Percentiles rank a stretch among this genome's conserved stretches.
These are phyloP conservation scores for Riptortus pedestris DNA, from an alignment of 1,140 invertebrate species.

Conservation along the genomic window DNA sequence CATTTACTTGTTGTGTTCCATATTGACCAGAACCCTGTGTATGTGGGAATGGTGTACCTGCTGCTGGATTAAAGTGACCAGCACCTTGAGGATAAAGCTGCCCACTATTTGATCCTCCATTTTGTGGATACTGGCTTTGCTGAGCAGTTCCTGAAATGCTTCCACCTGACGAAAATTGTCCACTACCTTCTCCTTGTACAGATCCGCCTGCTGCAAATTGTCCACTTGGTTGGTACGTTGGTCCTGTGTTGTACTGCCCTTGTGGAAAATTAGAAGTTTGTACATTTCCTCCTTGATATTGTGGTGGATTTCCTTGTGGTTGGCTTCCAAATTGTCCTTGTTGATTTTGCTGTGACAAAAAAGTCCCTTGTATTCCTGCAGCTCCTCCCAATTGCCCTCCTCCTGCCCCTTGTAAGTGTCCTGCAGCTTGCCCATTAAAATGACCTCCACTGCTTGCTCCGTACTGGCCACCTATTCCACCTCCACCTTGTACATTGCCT, in stretches of 20 bases:
- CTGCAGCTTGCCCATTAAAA: slow-evolving; percentile 1
- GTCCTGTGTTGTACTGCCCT: background rate
- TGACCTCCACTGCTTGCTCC: background rate
- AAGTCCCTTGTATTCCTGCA: background rate
- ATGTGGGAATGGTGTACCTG: no score
- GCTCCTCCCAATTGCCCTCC: slow-evolving; percentile 11
- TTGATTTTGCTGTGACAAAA: background rate
- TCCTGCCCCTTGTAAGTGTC: background rate
- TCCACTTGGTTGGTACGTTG: background rate
- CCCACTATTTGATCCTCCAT: no score
- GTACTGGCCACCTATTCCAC: background rate
- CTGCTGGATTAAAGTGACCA: no score
- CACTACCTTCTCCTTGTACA: slow-evolving; percentile 15
- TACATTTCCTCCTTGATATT: background rate
- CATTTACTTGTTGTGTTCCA: background rate
- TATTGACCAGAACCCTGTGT: no score
- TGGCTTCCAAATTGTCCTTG: background rate
- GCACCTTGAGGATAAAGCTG: no score
- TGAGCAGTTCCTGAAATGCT: background rate
- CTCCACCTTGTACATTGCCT: slow-evolving; percentile 14
- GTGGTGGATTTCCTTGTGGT: background rate
- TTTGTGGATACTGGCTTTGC: background rate
- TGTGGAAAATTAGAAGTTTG: background rate
- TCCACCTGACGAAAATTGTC: background rate
- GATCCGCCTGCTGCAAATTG: background rate